Evolutionary conservation across 2,797 vertebrate genomes (phyloP), one percentile per base, ranked within the genome.

Genomic region (Scomberomorus guttatus): DNA sequence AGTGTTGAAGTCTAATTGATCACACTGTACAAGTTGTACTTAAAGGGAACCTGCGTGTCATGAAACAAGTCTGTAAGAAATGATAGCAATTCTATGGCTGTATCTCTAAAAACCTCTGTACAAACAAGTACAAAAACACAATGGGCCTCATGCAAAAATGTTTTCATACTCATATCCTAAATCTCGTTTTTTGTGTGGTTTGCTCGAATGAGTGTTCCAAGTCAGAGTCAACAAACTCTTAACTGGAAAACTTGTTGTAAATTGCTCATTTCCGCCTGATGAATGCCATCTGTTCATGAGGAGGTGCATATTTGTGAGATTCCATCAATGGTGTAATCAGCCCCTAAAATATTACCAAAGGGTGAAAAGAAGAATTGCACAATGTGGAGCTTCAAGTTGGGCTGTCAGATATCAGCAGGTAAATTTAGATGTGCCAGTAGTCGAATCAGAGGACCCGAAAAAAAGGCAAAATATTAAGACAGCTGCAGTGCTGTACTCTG

Each of bases 61-160:
- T 17, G 18, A 32, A 42, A 11, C 10, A 57, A 46, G 29, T 44
- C n/a, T 61, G 18, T 17, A 66, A 72, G 3, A 46, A 72, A 71
- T 63, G 0, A 25, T 18, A 50, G 20, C 0, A 8, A 48, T 51
- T 37, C 5, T 67, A 15, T 62, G 25, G 10, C 5, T 63, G 60
- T 5, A 22, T 57, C 54, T 60, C 20, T 60, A 59, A 62, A 70
- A 58, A 39, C 20, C 20, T n/a, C 13, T 20, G 50, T 70, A 22
- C 5, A 79, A 52, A 11, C 22, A 75, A 27, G 59, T 51, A 57
- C 37, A 46, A 54, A 66, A 55, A 39, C 50, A 72, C 18, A 57
- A 50, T 27, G 12, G 10, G 20, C 4, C 44, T 22, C 12, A 34
- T 50, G 15, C 9, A 67, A 44, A 12, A 68, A 25, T 20, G 51